These are phyloP conservation scores for Leptoclinus maculatus DNA, from an alignment of 2,797 vertebrate species.

Conservation along the genomic window DNA sequence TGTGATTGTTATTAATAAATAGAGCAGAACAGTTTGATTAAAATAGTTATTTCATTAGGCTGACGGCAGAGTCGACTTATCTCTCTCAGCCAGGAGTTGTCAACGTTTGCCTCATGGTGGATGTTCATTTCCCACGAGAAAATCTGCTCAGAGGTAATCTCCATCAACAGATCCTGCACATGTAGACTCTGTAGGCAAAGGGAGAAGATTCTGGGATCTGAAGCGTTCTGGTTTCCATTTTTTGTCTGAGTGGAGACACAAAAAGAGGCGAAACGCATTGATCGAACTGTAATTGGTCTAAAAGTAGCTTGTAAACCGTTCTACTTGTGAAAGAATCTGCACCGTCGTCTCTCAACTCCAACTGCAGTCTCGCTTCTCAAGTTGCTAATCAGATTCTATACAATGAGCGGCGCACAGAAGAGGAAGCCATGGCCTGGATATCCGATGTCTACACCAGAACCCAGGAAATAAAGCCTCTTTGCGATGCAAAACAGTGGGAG, in stretches of 20 bases:
- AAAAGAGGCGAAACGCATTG: too few species aligned
- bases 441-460: background rate
- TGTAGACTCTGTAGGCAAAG: background rate
- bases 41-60: background rate
- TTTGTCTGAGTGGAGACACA: too few species aligned
- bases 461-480: background rate
- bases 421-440: background rate
- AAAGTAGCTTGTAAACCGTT: too few species aligned
- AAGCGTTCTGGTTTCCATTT: too few species aligned
- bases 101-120: background rate
- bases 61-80: slow-evolving; percentile 4
- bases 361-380: background rate
- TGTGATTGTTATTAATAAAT: background rate
- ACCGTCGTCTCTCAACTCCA: background rate
- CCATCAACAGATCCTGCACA: background rate
- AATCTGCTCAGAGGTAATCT: background rate
- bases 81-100: slow-evolving; percentile 31
- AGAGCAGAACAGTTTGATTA: slow-evolving; percentile 1
- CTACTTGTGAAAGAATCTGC: too few species aligned
- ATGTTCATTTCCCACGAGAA: slow-evolving; percentile 29
- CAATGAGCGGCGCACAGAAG: too few species aligned
- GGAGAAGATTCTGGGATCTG: too few species aligned
- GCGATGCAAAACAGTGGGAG: slow-evolving; percentile 25
- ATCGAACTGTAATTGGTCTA: too few species aligned
- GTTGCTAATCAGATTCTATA: background rate